Evolutionary conservation across 1,140 invertebrate species (phyloP).

Genomic region (Potamilus streckersoni): DNA sequence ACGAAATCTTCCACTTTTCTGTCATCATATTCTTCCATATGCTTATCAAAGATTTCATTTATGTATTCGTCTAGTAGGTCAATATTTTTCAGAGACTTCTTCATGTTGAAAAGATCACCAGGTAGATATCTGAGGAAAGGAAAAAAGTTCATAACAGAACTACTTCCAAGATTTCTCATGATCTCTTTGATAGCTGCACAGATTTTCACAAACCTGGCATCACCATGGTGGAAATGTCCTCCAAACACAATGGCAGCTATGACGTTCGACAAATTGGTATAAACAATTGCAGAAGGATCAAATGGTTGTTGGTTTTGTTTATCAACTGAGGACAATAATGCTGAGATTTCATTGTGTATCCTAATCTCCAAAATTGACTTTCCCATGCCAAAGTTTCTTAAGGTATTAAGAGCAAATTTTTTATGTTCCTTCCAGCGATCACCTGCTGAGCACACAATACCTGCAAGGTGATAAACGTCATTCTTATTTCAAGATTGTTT

Average conservation of each 20-base stretch:
- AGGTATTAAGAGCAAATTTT: conserved; percentile 9
- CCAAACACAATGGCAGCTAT: conserved; percentile 14
- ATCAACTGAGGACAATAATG: conserved; percentile 2
- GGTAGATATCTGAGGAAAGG: conserved; percentile 20
- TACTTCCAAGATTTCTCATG: neutral
- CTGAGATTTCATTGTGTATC: conserved; percentile 18
- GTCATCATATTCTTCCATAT: conserved; percentile 27
- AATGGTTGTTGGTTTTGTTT: conserved; percentile 10
- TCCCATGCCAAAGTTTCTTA: conserved; percentile 31
- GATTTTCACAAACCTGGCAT: neutral
- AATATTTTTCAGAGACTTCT: conserved; percentile 9
- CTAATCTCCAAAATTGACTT: conserved; percentile 13
- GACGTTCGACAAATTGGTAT: conserved; percentile 12
- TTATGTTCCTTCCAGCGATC: conserved; percentile 19
- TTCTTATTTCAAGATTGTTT: too few species aligned
- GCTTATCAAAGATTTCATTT: conserved; percentile 15
- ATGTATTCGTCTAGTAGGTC: conserved; percentile 6
- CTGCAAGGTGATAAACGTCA: neutral
- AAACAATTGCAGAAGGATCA: conserved; percentile 9
- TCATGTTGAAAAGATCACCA: conserved; percentile 12
- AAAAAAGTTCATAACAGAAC: conserved; percentile 18
- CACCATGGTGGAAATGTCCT: conserved; percentile 21
- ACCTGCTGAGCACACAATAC: conserved; percentile 8
- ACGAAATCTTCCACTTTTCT: conserved; percentile 35
- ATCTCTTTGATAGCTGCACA: neutral